These are phyloP conservation scores for Wasmannia auropunctata DNA, from an alignment of 1,140 invertebrate genomes.

Conservation along the genomic window DNA sequence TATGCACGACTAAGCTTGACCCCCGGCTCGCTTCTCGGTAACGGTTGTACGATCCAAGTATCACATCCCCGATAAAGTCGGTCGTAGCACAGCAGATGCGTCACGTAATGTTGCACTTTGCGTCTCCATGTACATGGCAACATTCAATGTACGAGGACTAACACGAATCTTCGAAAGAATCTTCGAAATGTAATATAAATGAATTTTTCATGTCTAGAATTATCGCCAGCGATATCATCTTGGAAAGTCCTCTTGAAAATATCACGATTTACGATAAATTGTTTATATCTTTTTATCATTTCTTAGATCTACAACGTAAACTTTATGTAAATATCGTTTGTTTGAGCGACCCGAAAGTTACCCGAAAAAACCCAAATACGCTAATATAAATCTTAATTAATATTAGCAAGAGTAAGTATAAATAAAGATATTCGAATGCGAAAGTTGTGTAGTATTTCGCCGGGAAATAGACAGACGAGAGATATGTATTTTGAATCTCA, in stretches of 20 bases:
- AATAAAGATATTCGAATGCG: background rate
- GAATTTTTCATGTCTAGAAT: background rate
- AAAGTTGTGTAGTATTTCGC: background rate
- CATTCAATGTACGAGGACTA: background rate
- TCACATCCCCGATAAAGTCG: conserved; percentile 60
- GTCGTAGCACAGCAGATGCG: conserved; percentile 7
- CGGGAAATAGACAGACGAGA: background rate
- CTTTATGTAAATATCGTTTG: background rate
- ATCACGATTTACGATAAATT: background rate
- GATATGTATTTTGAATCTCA: conserved; percentile 10
- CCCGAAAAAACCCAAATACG: background rate
- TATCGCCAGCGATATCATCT: background rate
- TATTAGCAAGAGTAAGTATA: background rate
- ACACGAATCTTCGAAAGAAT: background rate
- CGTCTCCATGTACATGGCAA: background rate
- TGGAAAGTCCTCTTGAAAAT: background rate
- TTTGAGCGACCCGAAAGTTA: background rate
- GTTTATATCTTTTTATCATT: background rate
- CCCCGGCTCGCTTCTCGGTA: conserved; percentile 35
- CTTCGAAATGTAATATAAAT: conserved; percentile 14
- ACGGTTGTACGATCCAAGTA: conserved; percentile 52
- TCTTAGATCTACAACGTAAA: background rate
- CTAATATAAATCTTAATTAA: background rate
- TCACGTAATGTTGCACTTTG: conserved; percentile 34
- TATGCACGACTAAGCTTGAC: conserved; percentile 8